Conservation (phyloP, 2,888 invertebrate genomes). For the Andrena marginata region DNA sequence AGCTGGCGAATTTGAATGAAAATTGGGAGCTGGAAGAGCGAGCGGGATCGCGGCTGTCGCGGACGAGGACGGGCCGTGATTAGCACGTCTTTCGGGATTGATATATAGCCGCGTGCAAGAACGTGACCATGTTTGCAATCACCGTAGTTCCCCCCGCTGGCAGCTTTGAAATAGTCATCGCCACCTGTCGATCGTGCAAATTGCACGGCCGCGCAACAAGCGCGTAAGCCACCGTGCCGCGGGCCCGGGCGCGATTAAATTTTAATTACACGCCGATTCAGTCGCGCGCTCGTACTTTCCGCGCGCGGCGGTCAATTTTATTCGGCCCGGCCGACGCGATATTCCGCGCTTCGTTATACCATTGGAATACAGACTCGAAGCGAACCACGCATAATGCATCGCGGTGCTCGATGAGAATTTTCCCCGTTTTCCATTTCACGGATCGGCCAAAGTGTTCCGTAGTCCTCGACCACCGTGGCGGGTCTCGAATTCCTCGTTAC, state of each 20-base stretch:
- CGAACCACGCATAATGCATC: too few relatives aligned
- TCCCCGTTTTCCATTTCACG: too few relatives aligned
- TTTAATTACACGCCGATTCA: slow-evolving; percentile 52
- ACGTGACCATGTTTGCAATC: slow-evolving; percentile 69
- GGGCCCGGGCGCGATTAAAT: slow-evolving; percentile 42
- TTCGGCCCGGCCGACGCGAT: slow-evolving; percentile 3
- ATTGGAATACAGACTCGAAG: too few relatives aligned
- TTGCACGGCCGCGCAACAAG: slow-evolving; percentile 63
- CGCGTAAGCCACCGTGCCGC: slow-evolving; percentile 25
- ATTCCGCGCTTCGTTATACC: slow-evolving; percentile 2
- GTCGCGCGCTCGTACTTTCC: slow-evolving; percentile 28
- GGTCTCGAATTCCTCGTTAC: too few relatives aligned
- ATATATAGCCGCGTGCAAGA: slow-evolving; percentile 64
- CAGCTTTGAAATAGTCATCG: slow-evolving; percentile 67
- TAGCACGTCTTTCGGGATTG: slow-evolving; percentile 71
- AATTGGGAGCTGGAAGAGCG: slow-evolving; percentile 63
- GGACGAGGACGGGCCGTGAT: slow-evolving; percentile 66
- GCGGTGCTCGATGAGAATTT: too few relatives aligned
- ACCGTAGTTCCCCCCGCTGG: slow-evolving; percentile 37
- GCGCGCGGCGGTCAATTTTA: slow-evolving; percentile 11
- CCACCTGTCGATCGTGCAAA: slow-evolving; percentile 71
- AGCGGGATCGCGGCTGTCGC: slow-evolving; percentile 57
- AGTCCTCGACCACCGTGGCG: too few relatives aligned
- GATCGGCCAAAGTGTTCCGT: too few relatives aligned
- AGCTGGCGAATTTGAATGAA: slow-evolving; percentile 65